Evolutionary conservation across 2,113 vertebrate species (phyloP), one percentile per base, ranked within the genome.

Genomic region (Pipa parva): DNA sequence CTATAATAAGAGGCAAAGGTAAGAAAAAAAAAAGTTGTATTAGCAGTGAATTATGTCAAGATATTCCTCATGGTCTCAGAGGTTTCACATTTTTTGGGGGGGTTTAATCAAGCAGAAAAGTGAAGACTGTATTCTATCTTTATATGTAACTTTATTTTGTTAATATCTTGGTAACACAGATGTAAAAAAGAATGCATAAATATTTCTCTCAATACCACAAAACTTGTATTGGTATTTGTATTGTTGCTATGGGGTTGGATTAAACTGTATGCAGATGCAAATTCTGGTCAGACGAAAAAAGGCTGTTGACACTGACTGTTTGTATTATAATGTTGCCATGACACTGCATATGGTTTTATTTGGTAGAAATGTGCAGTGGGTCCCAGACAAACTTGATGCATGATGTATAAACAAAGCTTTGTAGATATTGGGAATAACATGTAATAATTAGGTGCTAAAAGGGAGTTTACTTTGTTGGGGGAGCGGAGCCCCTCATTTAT

Each of bases 311-410:
- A 57, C 74, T 59, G 59, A 25, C 65, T 88, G 78, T 85, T 87
- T 90, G 84, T 85, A 63, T 88, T 76, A 78, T 72, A 77, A 22
- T 74, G 84, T 89, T 85, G 82, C 83, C 78, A 86, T 86, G 85
- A 79, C 71, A 80, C 71, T 80, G 76, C 83, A 82, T 85, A 79
- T 84, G 85, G 79, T 83, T 83, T 84, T 83, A 80, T 88, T 86
- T 85, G 82, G 66, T 77, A 68, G 74, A 78, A 81, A 72, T 80
- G 55, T 78, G 76, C 76, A 72, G 71, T 73, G 74, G 76, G 73
- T 60, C 78, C 21, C 33, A 78, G 83, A 73, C 65, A 82, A 85
- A 59, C 80, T 72, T 4, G 61, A 71, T 42, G 39, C 71, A 78
- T 63, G 72, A 76, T 74, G 80, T 79, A 80, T 75, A 80, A 80